Evolutionary conservation across 2,113 vertebrate species (phyloP), one percentile per base, ranked within the genome.

Genomic region (Tringa solitaria): DNA sequence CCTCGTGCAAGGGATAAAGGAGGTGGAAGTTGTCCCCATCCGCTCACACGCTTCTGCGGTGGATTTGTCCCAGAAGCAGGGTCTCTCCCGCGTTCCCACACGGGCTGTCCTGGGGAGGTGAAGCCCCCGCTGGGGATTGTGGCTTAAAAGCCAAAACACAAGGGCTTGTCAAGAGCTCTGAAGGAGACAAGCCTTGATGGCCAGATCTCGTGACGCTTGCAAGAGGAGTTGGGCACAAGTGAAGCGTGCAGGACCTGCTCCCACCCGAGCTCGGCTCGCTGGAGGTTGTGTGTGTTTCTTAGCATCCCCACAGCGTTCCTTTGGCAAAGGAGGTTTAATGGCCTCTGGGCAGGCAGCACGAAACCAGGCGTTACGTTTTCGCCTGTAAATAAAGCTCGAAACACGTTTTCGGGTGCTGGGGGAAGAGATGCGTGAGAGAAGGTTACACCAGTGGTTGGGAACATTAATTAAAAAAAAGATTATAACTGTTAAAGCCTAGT

Each of bases 41-140:
- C 0, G 0, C 68, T 69, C 1, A 0, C 24, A 5, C 1, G 4
- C 64, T 33, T 18, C 27, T 16, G 53, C 1, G 0, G 50, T 0
- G 1, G 35, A 11, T 86, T 92, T 33, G 30, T 45, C 80, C 50
- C 80, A 30, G 86, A 7, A 45, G 39, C 35, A 5, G 59, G 80
- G 17, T 60, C 70, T 79, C 4, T 43, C 43, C 57, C 35, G 35
- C 1, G 14, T 27, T 95, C 93, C 92, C 93, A 72, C 83, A 24
- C 72, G 22, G 76, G 51, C 87, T 77, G 51, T 26, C 54, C 87
- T 8, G 68, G 41, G 57, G 61, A 35, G 60, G 48, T 18, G 37
- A 91, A 95, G 68, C 65, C 86, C 57, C 41, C 39, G n/a, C 65
- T 6, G 48, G 61, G 43, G 82, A 18, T 57, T 33, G 50, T 13